Percentiles rank a stretch among this genome's conserved stretches.
Conservation (phyloP, 2,888 invertebrate species). For the Lepidonotus clava region DNA sequence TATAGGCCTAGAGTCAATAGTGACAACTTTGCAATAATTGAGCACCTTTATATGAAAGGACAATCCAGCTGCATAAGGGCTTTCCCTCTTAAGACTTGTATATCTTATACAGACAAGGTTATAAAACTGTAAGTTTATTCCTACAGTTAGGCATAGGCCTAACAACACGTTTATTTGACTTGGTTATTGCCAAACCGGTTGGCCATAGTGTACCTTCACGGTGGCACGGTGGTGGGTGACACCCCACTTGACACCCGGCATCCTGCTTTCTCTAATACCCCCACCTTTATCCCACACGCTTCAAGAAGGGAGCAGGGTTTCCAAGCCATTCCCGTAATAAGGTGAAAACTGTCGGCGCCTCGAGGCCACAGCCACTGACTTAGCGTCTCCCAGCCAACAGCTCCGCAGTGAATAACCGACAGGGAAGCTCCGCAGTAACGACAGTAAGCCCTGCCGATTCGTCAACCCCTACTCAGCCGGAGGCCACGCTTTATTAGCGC, state of each 20-base stretch:
- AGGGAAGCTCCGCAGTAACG: not conserved
- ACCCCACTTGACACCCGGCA: slow-evolving; percentile 39
- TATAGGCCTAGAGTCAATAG: no score
- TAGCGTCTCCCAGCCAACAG: not conserved
- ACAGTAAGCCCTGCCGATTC: not conserved
- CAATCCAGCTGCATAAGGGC: no score
- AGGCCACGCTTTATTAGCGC: not conserved
- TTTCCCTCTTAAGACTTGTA: no score
- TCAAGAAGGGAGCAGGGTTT: not conserved
- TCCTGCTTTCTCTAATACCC: slow-evolving; percentile 45
- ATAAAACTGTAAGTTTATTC: no score
- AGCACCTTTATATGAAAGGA: no score
- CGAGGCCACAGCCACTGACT: not conserved
- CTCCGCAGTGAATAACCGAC: not conserved
- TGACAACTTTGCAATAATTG: no score
- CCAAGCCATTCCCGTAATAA: slow-evolving; percentile 40
- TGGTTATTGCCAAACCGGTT: no score
- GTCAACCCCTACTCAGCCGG: not conserved
- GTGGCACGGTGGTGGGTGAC: no score
- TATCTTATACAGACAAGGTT: no score
- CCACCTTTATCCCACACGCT: slow-evolving; percentile 10
- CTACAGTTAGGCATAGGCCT: no score
- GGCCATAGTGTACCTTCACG: no score
- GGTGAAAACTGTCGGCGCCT: slow-evolving; percentile 30
- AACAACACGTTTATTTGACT: no score